phyloP scores from a whole-genome alignment of 2,797 vertebrate species.

The Pangasius djambal region DNA sequence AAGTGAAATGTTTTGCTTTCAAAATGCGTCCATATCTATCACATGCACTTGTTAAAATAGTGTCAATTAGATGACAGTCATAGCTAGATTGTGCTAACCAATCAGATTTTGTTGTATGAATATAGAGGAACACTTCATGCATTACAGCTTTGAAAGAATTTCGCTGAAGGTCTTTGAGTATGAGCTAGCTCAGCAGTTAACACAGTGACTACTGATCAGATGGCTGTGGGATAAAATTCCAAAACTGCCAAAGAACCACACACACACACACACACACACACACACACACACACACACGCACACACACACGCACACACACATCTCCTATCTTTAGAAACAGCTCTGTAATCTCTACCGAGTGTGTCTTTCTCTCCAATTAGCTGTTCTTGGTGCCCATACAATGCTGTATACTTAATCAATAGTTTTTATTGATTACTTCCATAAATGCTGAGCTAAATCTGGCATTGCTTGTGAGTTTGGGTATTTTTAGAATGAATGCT shows the following conservation, averaged over 20 bases:
- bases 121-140: too few species aligned
- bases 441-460: background rate
- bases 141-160: too few species aligned
- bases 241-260: background rate
- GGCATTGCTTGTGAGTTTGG: background rate
- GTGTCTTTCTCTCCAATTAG: background rate
- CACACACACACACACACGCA: background rate
- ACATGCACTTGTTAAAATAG: too few species aligned
- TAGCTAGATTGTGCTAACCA: too few species aligned
- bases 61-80: too few species aligned
- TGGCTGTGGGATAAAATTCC: background rate
- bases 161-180: background rate
- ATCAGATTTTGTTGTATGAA: too few species aligned
- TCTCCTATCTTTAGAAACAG: background rate
- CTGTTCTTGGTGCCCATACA: background rate
- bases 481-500: slow-evolving; percentile 20
- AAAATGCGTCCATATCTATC: too few species aligned
- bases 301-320: background rate
- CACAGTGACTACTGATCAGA: background rate
- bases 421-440: slow-evolving; percentile 18
- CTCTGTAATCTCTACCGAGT: background rate
- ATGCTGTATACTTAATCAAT: slow-evolving; percentile 18
- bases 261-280: background rate
- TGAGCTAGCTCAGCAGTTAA: background rate
- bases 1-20: too few species aligned